Percentiles rank a stretch among this genome's conserved stretches.
Conservation (phyloP, 2,113 vertebrate genomes). For the Cebus imitator region DNA sequence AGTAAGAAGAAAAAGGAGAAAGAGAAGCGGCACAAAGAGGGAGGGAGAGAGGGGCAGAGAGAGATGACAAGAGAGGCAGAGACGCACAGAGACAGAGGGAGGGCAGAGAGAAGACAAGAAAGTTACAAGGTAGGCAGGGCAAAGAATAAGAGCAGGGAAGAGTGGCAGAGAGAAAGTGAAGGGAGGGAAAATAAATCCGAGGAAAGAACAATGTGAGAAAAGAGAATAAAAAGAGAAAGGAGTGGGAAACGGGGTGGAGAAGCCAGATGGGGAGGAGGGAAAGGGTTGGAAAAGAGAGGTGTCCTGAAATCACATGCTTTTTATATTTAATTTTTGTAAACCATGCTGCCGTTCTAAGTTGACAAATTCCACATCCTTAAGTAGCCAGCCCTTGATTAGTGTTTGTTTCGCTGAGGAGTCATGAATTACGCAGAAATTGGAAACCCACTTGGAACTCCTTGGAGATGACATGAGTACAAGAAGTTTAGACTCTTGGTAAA, state of each 20-base stretch:
- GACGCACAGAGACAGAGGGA: neutral
- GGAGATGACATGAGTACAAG: neutral
- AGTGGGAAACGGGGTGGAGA: too few species aligned
- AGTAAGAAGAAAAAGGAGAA: neutral
- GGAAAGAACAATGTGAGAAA: neutral
- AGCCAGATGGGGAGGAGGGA: neutral
- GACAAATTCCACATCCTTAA: neutral
- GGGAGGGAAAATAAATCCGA: neutral
- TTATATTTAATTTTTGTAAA: neutral
- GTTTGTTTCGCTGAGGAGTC: conserved; percentile 7
- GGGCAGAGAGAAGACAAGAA: neutral
- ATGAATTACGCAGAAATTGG: conserved; percentile 17
- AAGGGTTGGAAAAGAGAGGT: neutral
- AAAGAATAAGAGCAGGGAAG: neutral
- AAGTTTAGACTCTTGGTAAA: conserved; percentile 16
- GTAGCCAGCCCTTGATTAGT: neutral
- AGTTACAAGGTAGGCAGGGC: neutral
- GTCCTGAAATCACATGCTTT: neutral
- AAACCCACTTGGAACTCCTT: neutral
- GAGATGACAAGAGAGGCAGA: neutral
- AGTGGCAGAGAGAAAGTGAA: neutral
- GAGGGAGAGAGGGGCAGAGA: neutral
- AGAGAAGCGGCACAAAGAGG: too few species aligned
- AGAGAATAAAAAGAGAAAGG: neutral
- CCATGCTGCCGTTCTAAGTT: neutral